Evolutionary conservation across 2,888 invertebrate genomes (phyloP), one percentile per base, ranked within the genome.

Genomic region (Scrobipalpa atriplicella): DNA sequence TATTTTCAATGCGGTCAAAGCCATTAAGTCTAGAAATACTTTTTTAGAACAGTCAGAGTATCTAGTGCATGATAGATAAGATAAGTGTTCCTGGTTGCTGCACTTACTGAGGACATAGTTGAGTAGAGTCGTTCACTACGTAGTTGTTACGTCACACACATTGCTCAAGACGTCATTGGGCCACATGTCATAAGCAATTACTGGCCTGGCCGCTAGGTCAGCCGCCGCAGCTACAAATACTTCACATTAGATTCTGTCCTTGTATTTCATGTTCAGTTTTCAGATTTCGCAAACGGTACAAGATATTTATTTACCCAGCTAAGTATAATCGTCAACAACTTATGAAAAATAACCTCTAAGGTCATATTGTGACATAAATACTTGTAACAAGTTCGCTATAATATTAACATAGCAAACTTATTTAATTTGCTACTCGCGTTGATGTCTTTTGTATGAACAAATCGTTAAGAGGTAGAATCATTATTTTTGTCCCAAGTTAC

Each of bases 151-250:
- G 76, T 80, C 77, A 84, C 74, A 69, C 61, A 66, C 72, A 78
- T 83, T 83, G 77, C 80, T 77, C 72, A 82, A 82, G 80, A 75
- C 78, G 77, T 80, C 81, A 80, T 78, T 82, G 76, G 78, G 78
- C 75, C 75, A 78, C 71, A 73, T 78, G 78, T 76, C 80, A 79
- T 75, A 77, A 76, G 74, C 73, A 72, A 77, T 79, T 77, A 78
- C 73, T 72, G 72, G 74, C 67, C 73, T 72, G 72, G 74, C 67
- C 81, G 80, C 78, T 83, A 79, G 81, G 83, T 79, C 83, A 83
- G 73, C 73, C 72, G 60, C 54, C 62, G 54, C 36, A 41, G 56
- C 39, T 29, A 61, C 52, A 47, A 64, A 56, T 54, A 64, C 51
- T 65, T 62, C 36, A 38, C 61, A 67, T 62, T 61, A 66, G 52